Evolutionary conservation across 2,888 invertebrate genomes (phyloP), one percentile per base, ranked within the genome.

Genomic region (Philaethria dido): DNA sequence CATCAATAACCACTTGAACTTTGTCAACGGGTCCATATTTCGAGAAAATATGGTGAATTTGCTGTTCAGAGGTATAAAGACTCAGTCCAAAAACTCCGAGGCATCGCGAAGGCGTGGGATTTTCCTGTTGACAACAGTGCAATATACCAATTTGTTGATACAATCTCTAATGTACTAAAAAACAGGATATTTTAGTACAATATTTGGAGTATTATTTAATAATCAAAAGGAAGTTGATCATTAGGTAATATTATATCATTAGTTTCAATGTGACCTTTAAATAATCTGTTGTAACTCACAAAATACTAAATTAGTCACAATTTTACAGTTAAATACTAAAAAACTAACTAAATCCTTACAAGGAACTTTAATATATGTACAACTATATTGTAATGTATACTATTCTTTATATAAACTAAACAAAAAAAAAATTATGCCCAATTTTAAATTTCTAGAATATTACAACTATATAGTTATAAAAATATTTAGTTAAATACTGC

Each of bases 81-180:
- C 97, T 98, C 66, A 99, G 93, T 3, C 99, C 99, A 87, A 99
- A 99, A 13, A 99, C 96, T 18, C 99, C 99, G 59, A 99, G 93
- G 83, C 99, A 99, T 63, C 97, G 94, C 55, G 96, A 96, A 2
- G 97, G 96, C 71, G 96, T 95, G 0, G 99, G 99, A 82, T 97
- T 96, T 78, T 98, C 97, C 94, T 95, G 87, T 74, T 75, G 76
- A 78, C 77, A 81, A 77, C 74, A 75, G 71, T 60, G 66, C 44
- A 69, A 66, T 60, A 66, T 69, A 66, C 66, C 62, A 55, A 25
- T 45, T 45, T 45, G 60, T 45, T 60, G 29, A 45, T 45, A 29
- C 29, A 39, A 39, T 18, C 14, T 18, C 16, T 13, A 18, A 18
- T 16, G 29, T 14, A 54, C 25, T 20, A 22, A n/a, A n/a, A 14